phyloP scores from a whole-genome alignment of 2,797 vertebrate species.

The Orientallactaga sibirica region DNA sequence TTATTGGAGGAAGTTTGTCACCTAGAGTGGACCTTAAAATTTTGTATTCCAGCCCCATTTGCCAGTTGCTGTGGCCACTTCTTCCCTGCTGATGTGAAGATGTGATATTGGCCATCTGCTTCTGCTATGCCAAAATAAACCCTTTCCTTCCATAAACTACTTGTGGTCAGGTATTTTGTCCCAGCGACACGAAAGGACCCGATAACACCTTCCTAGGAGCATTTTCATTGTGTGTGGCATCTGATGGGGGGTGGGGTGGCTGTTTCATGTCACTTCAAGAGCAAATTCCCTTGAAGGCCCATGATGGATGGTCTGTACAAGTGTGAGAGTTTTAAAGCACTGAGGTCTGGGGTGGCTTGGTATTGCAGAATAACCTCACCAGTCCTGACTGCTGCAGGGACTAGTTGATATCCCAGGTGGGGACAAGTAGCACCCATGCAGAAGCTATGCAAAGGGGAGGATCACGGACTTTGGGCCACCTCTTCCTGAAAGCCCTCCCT shows the following conservation, averaged over 20 bases:
- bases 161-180: no score
- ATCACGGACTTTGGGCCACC: background rate
- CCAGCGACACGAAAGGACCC: no score
- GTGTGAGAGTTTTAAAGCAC: background rate
- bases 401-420: background rate
- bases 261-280: rapidly evolving
- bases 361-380: background rate
- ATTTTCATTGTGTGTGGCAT: background rate
- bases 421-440: background rate
- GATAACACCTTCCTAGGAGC: background rate
- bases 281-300: background rate
- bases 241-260: background rate
- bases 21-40: no score
- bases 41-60: no score
- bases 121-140: no score
- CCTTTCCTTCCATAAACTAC: no score
- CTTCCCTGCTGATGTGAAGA: no score
- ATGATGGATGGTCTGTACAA: rapidly evolving
- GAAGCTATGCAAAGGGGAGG: background rate
- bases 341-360: background rate
- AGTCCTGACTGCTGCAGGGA: background rate
- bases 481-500: background rate
- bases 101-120: no score
- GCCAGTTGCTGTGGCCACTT: no score
- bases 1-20: no score